Conservation (phyloP, 1,140 invertebrate genomes). For the Sitobion miscanthi region DNA sequence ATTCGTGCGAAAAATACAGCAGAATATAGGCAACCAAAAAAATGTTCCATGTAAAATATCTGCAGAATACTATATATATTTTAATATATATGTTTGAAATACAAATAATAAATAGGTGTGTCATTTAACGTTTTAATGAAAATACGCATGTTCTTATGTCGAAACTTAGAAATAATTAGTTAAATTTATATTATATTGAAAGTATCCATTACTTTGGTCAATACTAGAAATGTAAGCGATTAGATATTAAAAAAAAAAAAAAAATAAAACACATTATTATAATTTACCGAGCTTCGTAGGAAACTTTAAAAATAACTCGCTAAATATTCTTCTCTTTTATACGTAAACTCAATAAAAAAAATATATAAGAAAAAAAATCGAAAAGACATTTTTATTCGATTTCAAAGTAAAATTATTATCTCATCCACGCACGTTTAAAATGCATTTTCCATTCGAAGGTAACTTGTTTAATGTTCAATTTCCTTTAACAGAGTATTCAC, state of each 20-base stretch:
- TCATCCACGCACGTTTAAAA: slow-evolving; percentile 24
- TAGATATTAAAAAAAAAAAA: not conserved
- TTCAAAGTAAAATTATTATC: slow-evolving; percentile 26
- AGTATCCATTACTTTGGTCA: not conserved
- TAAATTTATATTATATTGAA: not conserved
- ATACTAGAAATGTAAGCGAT: not conserved
- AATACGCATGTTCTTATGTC: too few species aligned
- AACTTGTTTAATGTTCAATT: slow-evolving; percentile 36
- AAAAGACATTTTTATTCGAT: slow-evolving; percentile 35
- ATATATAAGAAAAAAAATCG: not conserved
- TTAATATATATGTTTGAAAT: too few species aligned
- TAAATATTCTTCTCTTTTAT: not conserved
- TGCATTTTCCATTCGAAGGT: not conserved
- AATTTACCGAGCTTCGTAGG: not conserved
- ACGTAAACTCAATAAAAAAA: not conserved
- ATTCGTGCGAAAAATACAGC: not conserved
- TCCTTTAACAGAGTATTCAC: slow-evolving; percentile 25
- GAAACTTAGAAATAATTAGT: too few species aligned
- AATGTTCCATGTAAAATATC: not conserved
- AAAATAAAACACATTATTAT: not conserved
- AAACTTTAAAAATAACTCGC: not conserved
- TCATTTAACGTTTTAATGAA: too few species aligned
- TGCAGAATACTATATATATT: too few species aligned
- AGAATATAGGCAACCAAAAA: not conserved
- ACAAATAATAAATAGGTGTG: too few species aligned